Conservation (phyloP, 2,888 invertebrate genomes). For the Syrista parreyssii region DNA sequence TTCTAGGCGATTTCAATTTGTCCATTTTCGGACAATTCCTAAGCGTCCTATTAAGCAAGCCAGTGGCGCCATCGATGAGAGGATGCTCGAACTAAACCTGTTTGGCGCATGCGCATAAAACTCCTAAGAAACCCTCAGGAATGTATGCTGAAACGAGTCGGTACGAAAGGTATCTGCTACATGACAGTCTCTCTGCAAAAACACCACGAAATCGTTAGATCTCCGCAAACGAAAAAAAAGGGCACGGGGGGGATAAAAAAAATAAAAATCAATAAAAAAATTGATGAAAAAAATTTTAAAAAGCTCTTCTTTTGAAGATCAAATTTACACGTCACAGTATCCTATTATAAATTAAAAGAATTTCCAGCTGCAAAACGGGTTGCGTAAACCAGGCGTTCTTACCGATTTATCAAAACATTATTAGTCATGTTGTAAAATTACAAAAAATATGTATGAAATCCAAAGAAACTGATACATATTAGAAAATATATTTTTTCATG, state of each 20-base stretch:
- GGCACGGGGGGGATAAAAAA: conserved; percentile 7
- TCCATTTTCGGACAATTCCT: conserved; percentile 46
- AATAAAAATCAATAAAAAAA: conserved; percentile 17
- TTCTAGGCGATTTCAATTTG: background rate
- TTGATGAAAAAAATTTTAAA: background rate
- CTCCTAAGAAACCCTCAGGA: conserved; percentile 13
- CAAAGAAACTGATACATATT: background rate
- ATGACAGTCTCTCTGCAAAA: background rate
- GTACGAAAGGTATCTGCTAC: conserved; percentile 36
- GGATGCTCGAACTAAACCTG: conserved; percentile 29
- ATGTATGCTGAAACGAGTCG: conserved; percentile 27
- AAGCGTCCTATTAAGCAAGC: conserved; percentile 46
- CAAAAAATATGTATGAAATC: background rate
- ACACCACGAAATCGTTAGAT: background rate
- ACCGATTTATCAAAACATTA: background rate
- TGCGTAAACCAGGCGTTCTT: background rate
- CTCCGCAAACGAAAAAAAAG: conserved; percentile 7
- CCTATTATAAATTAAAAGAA: background rate
- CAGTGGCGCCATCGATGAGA: conserved; percentile 49
- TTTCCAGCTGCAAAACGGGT: background rate
- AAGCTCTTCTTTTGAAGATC: background rate
- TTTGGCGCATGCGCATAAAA: conserved; percentile 26
- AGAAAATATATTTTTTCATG: background rate
- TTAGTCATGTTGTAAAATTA: background rate
- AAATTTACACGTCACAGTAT: background rate